Conservation (phyloP, 2,113 vertebrate species). For the Penelope pileata region DNA sequence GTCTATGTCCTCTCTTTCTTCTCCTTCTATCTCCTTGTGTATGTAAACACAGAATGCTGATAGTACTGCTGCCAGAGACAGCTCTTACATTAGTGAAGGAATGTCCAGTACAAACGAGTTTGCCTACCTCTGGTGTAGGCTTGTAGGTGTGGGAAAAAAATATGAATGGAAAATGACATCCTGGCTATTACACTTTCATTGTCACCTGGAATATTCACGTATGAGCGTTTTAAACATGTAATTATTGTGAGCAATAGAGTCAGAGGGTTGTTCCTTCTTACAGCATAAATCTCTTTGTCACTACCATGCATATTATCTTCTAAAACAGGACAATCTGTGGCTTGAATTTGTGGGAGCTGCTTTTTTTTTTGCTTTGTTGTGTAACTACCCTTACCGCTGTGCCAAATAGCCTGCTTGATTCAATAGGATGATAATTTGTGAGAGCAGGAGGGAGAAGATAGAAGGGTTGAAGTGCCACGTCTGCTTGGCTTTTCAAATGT, state of each 20-base stretch:
- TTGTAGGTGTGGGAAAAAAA: not conserved
- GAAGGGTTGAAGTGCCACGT: constrained; percentile 19
- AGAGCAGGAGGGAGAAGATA: not conserved
- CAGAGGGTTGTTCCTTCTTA: constrained; percentile 4
- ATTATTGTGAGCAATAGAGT: not conserved
- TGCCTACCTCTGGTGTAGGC: not conserved
- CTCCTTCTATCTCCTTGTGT: not conserved
- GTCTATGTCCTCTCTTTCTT: not conserved
- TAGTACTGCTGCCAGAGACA: not conserved
- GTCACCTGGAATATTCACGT: not conserved
- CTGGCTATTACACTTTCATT: not conserved
- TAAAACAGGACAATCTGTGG: constrained; percentile 46
- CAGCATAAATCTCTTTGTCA: constrained; percentile 16
- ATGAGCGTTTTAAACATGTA: not conserved
- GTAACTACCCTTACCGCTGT: not conserved
- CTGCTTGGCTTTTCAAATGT: constrained; percentile 26
- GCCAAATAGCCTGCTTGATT: constrained; percentile 40
- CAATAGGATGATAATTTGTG: constrained; percentile 13
- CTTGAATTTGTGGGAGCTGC: constrained; percentile 41
- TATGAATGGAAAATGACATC: not conserved
- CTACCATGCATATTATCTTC: constrained; percentile 25
- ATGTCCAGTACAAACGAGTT: not conserved
- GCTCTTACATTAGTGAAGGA: not conserved
- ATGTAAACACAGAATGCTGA: not conserved
- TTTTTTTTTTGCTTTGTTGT: constrained; percentile 56